Conservation (phyloP, 2,113 vertebrate species). For the Panthera leo region DNA sequence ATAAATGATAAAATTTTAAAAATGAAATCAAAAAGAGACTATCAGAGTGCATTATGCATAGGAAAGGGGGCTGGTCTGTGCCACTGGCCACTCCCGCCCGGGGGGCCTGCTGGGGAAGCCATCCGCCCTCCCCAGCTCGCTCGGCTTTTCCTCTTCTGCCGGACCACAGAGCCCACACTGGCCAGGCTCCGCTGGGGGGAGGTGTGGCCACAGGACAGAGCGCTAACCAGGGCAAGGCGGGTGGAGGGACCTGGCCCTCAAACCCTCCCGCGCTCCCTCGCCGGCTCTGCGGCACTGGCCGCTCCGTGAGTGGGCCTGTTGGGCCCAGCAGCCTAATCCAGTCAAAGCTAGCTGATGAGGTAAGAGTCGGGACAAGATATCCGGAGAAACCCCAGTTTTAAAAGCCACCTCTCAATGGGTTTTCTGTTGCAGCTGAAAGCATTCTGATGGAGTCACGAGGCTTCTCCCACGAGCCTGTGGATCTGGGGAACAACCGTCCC, state of each 20-base stretch:
- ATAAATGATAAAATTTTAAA: too few species aligned
- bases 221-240: neutral
- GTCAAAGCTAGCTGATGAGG: neutral
- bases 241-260: too few species aligned
- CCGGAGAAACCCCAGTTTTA: neutral
- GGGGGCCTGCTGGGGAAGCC: rapidly evolving
- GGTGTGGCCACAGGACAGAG: neutral
- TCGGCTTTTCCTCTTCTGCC: neutral
- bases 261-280: neutral
- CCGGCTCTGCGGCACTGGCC: neutral
- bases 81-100: rapidly evolving
- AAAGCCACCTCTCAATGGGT: neutral
- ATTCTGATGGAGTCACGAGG: neutral
- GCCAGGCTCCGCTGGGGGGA: neutral
- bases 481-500: neutral
- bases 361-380: neutral
- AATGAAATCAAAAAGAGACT: neutral
- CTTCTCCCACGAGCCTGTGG: too few species aligned
- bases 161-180: neutral
- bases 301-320: rapidly evolving
- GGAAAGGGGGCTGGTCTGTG: neutral
- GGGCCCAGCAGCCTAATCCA: neutral
- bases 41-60: rapidly evolving
- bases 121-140: rapidly evolving
- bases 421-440: neutral